Evolutionary conservation across 2,113 vertebrate species (phyloP).

Genomic region (Micromys minutus): DNA sequence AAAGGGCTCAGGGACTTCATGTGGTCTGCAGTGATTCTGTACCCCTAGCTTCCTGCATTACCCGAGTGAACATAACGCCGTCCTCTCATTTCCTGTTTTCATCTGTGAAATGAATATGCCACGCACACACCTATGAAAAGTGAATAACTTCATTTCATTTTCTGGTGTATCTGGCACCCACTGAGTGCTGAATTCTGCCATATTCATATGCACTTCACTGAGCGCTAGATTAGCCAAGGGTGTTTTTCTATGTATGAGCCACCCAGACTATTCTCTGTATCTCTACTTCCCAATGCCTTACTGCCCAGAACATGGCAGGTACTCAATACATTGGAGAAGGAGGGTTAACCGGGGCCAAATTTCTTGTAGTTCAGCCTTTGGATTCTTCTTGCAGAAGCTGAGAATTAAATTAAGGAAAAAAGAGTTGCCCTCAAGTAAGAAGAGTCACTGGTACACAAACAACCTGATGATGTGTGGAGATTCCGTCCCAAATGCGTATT

Average conservation of each 20-base stretch:
- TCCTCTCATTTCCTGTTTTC: background rate
- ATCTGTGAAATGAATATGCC: background rate
- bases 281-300: background rate
- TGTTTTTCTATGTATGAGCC: background rate
- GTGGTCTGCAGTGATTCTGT: background rate
- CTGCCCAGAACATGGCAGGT: background rate
- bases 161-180: background rate
- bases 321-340: background rate
- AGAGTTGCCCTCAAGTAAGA: conserved; percentile 24
- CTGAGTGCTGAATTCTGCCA: background rate
- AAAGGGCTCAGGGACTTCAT: too few relatives aligned
- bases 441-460: background rate
- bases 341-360: background rate
- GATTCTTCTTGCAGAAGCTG: background rate
- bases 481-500: background rate
- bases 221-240: background rate
- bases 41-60: background rate
- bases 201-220: background rate
- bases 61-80: background rate
- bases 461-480: background rate
- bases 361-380: conserved; percentile 1
- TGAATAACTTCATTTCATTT: background rate
- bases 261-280: background rate
- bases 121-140: background rate
- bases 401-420: conserved; percentile 9